Evolutionary conservation across 1,140 invertebrate species (phyloP).

Genomic region (Popillia japonica): DNA sequence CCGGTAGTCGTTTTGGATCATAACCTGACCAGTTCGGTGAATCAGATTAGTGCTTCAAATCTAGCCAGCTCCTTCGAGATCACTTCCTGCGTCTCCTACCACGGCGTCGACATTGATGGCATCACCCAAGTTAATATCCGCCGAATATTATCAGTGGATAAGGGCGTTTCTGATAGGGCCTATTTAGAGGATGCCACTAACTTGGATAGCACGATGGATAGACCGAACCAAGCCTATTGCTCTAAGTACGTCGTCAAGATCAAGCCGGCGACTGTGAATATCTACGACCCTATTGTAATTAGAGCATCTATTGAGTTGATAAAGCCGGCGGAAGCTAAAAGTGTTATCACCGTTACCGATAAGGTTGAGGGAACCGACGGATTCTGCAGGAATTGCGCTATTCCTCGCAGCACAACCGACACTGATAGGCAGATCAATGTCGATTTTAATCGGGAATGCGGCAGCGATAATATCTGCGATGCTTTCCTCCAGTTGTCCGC

Average conservation of each 20-base stretch:
- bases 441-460: slow-evolving; percentile 52
- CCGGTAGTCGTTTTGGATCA: slow-evolving; percentile 52
- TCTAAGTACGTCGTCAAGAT: background rate
- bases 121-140: background rate
- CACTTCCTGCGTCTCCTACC: slow-evolving; percentile 43
- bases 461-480: slow-evolving; percentile 52
- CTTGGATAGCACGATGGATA: background rate
- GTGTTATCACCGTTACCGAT: slow-evolving; percentile 35
- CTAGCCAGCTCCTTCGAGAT: slow-evolving; percentile 37
- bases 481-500: slow-evolving; percentile 35
- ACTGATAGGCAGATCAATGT: slow-evolving; percentile 50
- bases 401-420: slow-evolving; percentile 34
- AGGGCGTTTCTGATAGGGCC: slow-evolving; percentile 9
- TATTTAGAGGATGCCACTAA: background rate
- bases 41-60: background rate
- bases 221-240: background rate
- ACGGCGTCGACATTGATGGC: background rate
- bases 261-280: too few species aligned
- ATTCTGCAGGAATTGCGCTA: slow-evolving; percentile 43
- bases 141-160: background rate
- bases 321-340: slow-evolving; percentile 14
- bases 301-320: slow-evolving; percentile 51
- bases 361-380: slow-evolving; percentile 35
- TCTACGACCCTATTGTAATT: slow-evolving; percentile 57
- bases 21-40: background rate